These are phyloP conservation scores for Lipotes vexillifer DNA, from an alignment of 2,113 vertebrate genomes.

Conservation along the genomic window DNA sequence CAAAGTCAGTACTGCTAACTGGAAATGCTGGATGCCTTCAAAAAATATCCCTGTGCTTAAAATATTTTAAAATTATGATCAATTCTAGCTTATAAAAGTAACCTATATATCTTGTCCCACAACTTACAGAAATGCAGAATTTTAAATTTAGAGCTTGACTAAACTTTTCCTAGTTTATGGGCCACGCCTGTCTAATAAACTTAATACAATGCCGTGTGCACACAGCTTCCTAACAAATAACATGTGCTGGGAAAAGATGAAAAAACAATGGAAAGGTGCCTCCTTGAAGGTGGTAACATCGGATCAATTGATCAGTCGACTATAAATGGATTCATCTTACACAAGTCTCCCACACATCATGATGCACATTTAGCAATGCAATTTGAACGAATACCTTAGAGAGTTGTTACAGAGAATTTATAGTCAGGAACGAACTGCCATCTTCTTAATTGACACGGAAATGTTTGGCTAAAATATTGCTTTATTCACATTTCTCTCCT, in stretches of 20 bases:
- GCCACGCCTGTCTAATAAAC: slow-evolving; percentile 40
- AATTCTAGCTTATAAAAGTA: neutral
- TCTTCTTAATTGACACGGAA: slow-evolving; percentile 67
- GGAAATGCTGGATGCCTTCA: slow-evolving; percentile 16
- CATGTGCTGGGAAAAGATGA: neutral
- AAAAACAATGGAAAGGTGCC: slow-evolving; percentile 49
- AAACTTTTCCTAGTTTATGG: slow-evolving; percentile 31
- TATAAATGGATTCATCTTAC: slow-evolving; percentile 36
- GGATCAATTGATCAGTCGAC: slow-evolving; percentile 22
- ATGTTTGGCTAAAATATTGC: slow-evolving; percentile 67
- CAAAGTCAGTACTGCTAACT: slow-evolving; percentile 38
- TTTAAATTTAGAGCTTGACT: slow-evolving; percentile 16
- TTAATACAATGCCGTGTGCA: slow-evolving; percentile 22
- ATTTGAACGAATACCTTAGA: slow-evolving; percentile 52
- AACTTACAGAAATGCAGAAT: neutral
- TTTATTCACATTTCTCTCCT: slow-evolving; percentile 70
- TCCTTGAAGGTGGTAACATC: neutral
- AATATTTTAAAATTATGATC: neutral
- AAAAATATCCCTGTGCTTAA: slow-evolving; percentile 8
- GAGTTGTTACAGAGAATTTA: slow-evolving; percentile 68
- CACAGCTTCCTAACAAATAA: slow-evolving; percentile 51
- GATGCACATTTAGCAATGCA: slow-evolving; percentile 41
- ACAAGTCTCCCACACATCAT: slow-evolving; percentile 38
- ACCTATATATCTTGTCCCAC: slow-evolving; percentile 1
- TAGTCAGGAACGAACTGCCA: slow-evolving; percentile 63